These are phyloP conservation scores for Xiphorhynchus erythropygius DNA, from an alignment of 2,797 vertebrate species.

Conservation along the genomic window DNA sequence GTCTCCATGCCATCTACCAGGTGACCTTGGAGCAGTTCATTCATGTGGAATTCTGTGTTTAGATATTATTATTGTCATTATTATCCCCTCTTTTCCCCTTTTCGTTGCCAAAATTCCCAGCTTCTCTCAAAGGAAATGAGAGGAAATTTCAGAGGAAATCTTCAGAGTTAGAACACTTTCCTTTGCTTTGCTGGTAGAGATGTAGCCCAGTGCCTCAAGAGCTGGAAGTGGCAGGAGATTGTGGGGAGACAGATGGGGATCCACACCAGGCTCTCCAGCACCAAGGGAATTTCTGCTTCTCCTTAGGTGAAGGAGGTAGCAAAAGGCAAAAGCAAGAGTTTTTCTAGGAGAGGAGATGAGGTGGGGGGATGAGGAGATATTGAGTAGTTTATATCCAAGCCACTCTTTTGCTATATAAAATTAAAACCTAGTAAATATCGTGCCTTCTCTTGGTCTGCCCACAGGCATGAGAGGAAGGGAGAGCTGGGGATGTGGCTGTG, in stretches of 20 bases:
- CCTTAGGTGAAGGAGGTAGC: neutral
- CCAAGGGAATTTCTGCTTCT: neutral
- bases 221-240: neutral
- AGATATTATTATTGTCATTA: neutral
- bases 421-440: neutral
- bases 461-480: neutral
- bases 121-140: neutral
- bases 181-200: neutral
- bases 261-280: neutral
- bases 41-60: neutral
- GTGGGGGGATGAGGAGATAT: neutral
- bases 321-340: neutral
- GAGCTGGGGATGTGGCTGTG: neutral
- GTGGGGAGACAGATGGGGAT: neutral
- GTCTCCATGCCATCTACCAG: neutral
- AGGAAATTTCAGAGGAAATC: neutral
- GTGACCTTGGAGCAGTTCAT: neutral
- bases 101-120: neutral
- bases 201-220: rapidly evolving
- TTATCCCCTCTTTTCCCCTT: neutral
- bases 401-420: neutral
- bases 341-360: neutral
- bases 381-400: neutral
- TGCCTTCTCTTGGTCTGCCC: neutral
- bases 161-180: neutral